phyloP scores from a whole-genome alignment of 23 tunicate genomes.

The Halocynthia roretzi region DNA sequence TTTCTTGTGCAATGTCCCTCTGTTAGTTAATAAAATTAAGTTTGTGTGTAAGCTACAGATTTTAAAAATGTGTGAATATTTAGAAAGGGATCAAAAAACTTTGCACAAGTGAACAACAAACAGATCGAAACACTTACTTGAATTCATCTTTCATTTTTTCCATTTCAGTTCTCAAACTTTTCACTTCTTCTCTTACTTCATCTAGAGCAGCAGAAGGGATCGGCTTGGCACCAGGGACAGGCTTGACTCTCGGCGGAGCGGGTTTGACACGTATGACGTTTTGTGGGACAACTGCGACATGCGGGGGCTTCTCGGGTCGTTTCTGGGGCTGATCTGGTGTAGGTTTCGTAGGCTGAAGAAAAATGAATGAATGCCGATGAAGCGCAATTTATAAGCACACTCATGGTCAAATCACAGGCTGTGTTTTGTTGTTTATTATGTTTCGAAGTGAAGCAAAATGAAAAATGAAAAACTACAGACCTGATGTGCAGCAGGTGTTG shows the following conservation, averaged over 20 bases:
- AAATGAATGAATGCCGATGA: neutral
- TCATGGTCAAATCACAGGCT: neutral
- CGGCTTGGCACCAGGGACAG: slow-evolving; percentile 59
- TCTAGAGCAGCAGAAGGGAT: slow-evolving; percentile 22
- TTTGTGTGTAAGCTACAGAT: neutral
- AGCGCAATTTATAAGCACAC: neutral
- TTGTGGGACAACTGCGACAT: slow-evolving; percentile 2
- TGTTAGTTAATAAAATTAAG: neutral
- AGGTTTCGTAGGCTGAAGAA: slow-evolving; percentile 10
- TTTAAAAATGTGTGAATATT: neutral
- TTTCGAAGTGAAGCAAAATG: too few species aligned
- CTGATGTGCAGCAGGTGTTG: neutral
- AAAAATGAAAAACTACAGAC: neutral
- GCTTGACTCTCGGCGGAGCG: slow-evolving; percentile 65
- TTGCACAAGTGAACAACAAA: neutral
- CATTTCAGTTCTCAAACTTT: slow-evolving; percentile 33
- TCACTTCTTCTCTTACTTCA: slow-evolving; percentile 56
- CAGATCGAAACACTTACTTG: slow-evolving; percentile 25
- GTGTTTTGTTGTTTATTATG: neutral
- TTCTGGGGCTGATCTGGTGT: slow-evolving; percentile 10
- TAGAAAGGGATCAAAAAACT: neutral
- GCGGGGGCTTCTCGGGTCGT: slow-evolving; percentile 24
- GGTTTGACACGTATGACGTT: slow-evolving; percentile 46
- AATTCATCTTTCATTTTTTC: slow-evolving; percentile 40
- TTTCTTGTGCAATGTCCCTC: too few species aligned